Conservation (phyloP, 1,140 invertebrate genomes). For the Lepidurus arcticus region DNA sequence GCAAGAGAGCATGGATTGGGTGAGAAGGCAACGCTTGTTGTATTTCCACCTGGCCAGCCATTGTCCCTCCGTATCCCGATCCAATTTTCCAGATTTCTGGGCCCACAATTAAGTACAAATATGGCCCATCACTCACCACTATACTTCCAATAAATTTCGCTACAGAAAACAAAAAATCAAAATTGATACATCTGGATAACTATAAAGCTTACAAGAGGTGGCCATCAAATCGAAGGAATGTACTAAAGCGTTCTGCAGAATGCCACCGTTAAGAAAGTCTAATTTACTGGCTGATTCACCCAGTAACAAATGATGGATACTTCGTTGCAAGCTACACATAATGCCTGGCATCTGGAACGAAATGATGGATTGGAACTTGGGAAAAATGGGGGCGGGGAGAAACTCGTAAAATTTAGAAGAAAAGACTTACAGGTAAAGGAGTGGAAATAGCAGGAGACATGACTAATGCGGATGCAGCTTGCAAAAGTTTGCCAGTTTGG, state of each 20-base stretch:
- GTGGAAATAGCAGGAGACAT: conserved; percentile 74
- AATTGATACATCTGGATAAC: conserved; percentile 19
- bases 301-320: conserved; percentile 78
- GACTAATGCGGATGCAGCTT: conserved; percentile 75
- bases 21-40: conserved; percentile 55
- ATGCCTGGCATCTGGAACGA: conserved; percentile 71
- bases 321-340: conserved; percentile 76
- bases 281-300: conserved; percentile 69
- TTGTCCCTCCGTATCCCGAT: conserved; percentile 82
- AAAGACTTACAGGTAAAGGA: conserved; percentile 37
- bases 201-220: conserved; percentile 44
- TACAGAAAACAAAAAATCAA: conserved; percentile 34
- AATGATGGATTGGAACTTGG: conserved; percentile 34
- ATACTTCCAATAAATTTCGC: conserved; percentile 47
- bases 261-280: conserved; percentile 81
- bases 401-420: conserved; percentile 27
- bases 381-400: conserved; percentile 30
- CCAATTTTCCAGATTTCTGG: conserved; percentile 82
- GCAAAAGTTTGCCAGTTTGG: conserved; percentile 84
- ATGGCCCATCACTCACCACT: conserved; percentile 74
- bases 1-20: conserved; percentile 35
- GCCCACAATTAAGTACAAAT: conserved; percentile 73
- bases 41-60: conserved; percentile 76
- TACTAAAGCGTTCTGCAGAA: conserved; percentile 68
- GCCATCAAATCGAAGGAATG: conserved; percentile 60